Base-by-base conservation (phyloP, 2,888 invertebrate species). In the Aromia moschata region DNA sequence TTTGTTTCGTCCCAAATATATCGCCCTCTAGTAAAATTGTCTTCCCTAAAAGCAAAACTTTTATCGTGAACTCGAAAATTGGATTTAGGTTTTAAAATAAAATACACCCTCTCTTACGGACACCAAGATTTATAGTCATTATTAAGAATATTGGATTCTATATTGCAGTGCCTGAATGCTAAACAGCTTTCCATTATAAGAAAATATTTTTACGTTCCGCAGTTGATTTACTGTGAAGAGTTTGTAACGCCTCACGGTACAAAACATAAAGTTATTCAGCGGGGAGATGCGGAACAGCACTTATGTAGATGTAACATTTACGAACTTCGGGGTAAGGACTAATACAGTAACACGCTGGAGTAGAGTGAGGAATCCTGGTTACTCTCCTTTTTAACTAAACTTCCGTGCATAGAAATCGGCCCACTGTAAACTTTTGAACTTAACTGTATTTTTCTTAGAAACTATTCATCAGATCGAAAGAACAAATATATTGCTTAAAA, bases 111-210 rank as follows among this genome's bases (percentile, higher is more conserved):
- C 49, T 20, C 43, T 54, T 62, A 44, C 25, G 51, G 47, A 57
- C 59, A 57, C 30, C 53, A 64, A 69, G 73, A 73, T 73, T 73
- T 73, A 73, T 73, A 56, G 61, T 69, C 69, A 69, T 71, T 73
- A 73, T 73, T 73, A 71, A 71, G 70, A 70, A 70, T 71, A 71
- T 71, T 70, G 71, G 70, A 70, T 68, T 71, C 58, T 59, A 62
- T 65, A 65, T 45, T 64, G 56, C 41, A 44, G 15, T 38, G 15
- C 16, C 45, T 45, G 69, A 65, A 70, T 71, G 64, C 66, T 65
- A 68, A 71, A 71, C 70, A 68, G 69, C 63, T 65, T 69, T 68
- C 63, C 56, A 67, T 65, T 68, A 66, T 67, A 67, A 64, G 61
- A 58, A 65, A 65, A 65, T 65, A 64, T 60, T 67, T 67, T 65